Evolutionary conservation across 1,140 invertebrate genomes (phyloP).

Genomic region (Leptopilina clavipes): DNA sequence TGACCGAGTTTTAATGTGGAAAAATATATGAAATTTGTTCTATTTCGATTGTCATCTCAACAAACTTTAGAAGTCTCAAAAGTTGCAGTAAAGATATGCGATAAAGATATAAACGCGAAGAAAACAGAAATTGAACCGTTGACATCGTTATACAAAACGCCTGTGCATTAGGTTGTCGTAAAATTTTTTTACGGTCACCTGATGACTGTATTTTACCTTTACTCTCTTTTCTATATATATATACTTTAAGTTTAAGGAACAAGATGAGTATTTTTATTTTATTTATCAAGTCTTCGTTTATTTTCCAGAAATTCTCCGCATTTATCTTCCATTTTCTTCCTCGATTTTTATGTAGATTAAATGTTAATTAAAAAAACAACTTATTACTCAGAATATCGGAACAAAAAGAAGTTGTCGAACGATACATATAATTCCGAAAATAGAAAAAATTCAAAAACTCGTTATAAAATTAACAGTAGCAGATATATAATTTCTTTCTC

Average conservation of each 20-base stretch:
- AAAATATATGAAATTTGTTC: neutral
- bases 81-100: constrained; percentile 9
- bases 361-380: too few relatives aligned
- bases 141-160: constrained; percentile 18
- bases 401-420: too few relatives aligned
- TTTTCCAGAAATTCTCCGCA: neutral
- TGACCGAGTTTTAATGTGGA: neutral
- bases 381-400: too few relatives aligned
- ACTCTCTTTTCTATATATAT: too few relatives aligned
- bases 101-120: constrained; percentile 21
- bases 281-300: neutral
- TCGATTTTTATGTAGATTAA: too few relatives aligned
- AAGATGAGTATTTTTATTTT: neutral
- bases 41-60: constrained; percentile 22
- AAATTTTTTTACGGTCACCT: constrained; percentile 7
- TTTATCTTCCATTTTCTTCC: too few relatives aligned
- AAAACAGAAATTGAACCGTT: constrained; percentile 29
- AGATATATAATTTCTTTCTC: too few relatives aligned
- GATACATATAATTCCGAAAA: too few relatives aligned
- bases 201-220: constrained; percentile 24
- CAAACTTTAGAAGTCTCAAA: neutral
- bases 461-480: too few relatives aligned
- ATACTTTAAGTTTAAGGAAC: neutral
- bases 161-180: constrained; percentile 12
- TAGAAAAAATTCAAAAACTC: too few relatives aligned